Base-by-base conservation (phyloP, 2,113 vertebrate genomes). In the Xenopus borealis region DNA sequence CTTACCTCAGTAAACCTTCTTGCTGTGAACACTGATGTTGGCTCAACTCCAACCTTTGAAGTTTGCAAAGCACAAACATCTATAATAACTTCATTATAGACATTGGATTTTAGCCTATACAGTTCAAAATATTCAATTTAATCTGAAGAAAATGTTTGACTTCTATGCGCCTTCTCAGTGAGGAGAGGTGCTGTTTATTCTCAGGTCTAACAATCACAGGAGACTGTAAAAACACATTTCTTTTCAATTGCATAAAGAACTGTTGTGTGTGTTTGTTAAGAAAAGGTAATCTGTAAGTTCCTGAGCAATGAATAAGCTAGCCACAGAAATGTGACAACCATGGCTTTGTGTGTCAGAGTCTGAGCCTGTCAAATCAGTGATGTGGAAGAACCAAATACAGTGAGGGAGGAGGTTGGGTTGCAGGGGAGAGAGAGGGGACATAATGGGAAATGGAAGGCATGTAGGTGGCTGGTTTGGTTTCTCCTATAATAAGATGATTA, bases 281-380 rank as follows among this genome's bases (percentile, higher is more conserved):
- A 12, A 61, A 27, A 61, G 58, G 58, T 23, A 23, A 20, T 10
- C 58, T 23, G 58, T 27, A 10, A 20, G 13, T 61, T 19, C 18
- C 18, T 20, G 58, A 61, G 58, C 58, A 27, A 11, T 23, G 18
- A 61, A 61, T 61, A 61, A 13, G 3, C 18, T 7, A 23, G 11
- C 58, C 58, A 61, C 20, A 23, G 20, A 61, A 12, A 23, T 20
- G 20, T 61, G 58, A 61, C 20, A 27, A 11, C 58, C 58, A 20
- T 61, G 58, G 58, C 9, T 61, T 61, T 61, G 18, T 61, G 58
- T 61, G 58, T 61, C 55, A 18, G 55, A 18, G 55, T 19, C 16
- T 17, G 14, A 16, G 16, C 55, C 4, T 58, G 55, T 58, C 8
- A 27, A 16, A 11, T 19, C 18, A 27, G 58, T 20, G 58, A 61